phyloP scores from a whole-genome alignment of 2,113 vertebrate species.

The Psophia crepitans region DNA sequence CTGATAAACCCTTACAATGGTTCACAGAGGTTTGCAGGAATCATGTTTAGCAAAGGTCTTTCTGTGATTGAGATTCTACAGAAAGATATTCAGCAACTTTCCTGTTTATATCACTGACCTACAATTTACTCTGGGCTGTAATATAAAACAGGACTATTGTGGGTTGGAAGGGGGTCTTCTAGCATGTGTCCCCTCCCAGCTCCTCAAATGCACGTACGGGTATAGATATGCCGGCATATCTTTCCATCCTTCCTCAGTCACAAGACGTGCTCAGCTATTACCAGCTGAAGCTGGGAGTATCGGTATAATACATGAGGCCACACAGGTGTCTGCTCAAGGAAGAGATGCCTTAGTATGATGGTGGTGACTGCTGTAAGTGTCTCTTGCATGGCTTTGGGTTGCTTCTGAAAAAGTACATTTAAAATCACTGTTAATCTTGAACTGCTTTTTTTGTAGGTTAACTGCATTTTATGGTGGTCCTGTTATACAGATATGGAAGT shows the following conservation, averaged over 20 bases:
- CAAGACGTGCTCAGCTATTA: not conserved
- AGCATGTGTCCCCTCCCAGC: not conserved
- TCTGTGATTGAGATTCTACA: conserved; percentile 39
- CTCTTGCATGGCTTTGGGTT: not conserved
- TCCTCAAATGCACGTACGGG: accelerated
- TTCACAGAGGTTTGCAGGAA: conserved; percentile 39
- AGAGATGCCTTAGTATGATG: not conserved
- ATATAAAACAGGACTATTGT: not conserved
- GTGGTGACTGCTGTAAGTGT: not conserved
- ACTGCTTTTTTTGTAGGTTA: not conserved
- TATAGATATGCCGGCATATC: not conserved
- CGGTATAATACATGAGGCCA: not conserved
- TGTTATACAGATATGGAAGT: not conserved
- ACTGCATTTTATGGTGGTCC: not conserved
- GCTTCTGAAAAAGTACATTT: not conserved
- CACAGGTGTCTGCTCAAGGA: not conserved
- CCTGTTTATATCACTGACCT: not conserved
- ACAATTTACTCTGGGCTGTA: conserved; percentile 11
- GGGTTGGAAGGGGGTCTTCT: not conserved
- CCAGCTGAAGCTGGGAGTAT: not conserved
- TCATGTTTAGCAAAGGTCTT: conserved; percentile 51
- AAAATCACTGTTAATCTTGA: not conserved
- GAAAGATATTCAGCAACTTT: conserved; percentile 32
- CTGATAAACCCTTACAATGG: conserved; percentile 42
- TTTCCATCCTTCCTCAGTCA: not conserved